Evolutionary conservation across 2,797 vertebrate species (phyloP).

Genomic region (Lepilemur septentrionalis): DNA sequence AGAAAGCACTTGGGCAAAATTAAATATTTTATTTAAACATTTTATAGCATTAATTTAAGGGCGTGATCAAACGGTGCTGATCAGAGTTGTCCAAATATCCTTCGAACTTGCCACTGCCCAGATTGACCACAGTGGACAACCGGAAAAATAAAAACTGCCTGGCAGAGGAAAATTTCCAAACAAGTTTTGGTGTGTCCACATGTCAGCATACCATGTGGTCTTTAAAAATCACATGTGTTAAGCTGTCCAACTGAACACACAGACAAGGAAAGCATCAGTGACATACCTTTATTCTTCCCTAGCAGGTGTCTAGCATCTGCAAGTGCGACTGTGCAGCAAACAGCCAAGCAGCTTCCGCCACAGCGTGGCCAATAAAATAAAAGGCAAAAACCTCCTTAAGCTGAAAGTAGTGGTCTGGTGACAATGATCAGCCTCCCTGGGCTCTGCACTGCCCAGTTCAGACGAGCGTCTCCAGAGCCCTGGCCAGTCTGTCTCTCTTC

Average conservation of each 20-base stretch:
- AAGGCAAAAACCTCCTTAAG: not conserved
- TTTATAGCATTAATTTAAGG: not conserved
- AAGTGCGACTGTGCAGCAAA: not conserved
- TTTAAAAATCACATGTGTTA: not conserved
- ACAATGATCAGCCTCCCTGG: not conserved
- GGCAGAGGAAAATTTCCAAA: not conserved
- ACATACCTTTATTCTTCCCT: not conserved
- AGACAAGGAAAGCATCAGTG: not conserved
- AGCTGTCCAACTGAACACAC: not conserved
- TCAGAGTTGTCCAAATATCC: not conserved
- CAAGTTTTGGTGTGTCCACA: not conserved
- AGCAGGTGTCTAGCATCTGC: not conserved
- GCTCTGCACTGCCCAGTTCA: not conserved
- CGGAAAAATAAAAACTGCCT: not conserved
- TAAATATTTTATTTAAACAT: not conserved
- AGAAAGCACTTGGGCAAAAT: not conserved
- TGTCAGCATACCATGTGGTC: not conserved
- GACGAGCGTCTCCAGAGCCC: not conserved
- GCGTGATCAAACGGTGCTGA: rapidly evolving
- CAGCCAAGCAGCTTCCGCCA: not conserved
- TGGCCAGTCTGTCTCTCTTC: too few species aligned
- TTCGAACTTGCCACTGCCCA: not conserved
- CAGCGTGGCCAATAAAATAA: not conserved
- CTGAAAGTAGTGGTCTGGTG: not conserved
- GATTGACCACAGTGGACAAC: not conserved